Evolutionary conservation across 2,113 vertebrate genomes (phyloP).

Genomic region (Bambusicola thoracicus): DNA sequence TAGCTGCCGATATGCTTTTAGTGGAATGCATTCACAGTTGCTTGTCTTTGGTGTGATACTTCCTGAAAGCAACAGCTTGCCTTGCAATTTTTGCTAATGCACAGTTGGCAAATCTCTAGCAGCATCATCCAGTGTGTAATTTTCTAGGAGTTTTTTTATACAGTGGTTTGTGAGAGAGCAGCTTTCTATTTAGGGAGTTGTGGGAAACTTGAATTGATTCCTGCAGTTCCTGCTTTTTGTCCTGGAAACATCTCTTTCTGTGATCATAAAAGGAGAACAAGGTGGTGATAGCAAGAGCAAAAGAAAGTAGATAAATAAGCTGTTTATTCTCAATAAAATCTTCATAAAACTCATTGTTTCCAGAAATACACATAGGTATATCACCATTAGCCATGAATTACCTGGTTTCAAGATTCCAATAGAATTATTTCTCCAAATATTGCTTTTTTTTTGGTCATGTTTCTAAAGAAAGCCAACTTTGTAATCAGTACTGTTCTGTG

Average conservation of each 20-base stretch:
- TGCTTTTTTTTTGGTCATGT: not conserved
- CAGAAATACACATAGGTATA: not conserved
- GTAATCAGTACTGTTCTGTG: not conserved
- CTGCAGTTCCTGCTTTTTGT: not conserved
- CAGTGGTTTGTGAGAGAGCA: not conserved
- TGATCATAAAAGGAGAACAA: not conserved
- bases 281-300: not conserved
- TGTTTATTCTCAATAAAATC: not conserved
- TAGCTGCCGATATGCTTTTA: constrained; percentile 42
- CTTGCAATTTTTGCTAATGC: constrained; percentile 35
- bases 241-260: not conserved
- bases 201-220: not conserved
- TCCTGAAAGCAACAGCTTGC: constrained; percentile 15
- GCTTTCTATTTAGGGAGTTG: not conserved
- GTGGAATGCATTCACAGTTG: not conserved
- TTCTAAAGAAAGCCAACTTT: not conserved
- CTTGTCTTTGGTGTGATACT: not conserved
- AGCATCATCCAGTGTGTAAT: not conserved
- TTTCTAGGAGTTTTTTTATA: not conserved
- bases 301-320: not conserved
- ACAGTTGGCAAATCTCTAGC: constrained; percentile 15
- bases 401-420: not conserved
- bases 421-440: not conserved
- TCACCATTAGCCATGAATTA: not conserved
- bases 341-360: not conserved